Percentiles rank a stretch among this genome's conserved stretches.
Evolutionary conservation across 1,140 invertebrate species (phyloP).

Genomic region (Neocloeon triangulifer): DNA sequence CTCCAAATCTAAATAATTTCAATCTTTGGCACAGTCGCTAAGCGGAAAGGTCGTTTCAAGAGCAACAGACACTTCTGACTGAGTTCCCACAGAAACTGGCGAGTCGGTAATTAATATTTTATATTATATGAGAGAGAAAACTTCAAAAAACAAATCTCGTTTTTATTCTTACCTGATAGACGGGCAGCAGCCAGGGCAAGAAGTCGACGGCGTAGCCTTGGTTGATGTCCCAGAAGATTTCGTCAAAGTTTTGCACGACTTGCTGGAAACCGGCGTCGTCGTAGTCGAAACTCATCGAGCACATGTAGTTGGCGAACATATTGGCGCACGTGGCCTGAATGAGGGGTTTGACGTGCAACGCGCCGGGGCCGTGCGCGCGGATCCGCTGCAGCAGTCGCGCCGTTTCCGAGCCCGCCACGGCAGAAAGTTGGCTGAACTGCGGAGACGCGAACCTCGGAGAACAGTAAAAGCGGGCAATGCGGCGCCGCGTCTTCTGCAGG

Average conservation of each 20-base stretch:
- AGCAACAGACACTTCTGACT: no score
- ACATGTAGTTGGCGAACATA: slow-evolving; percentile 69
- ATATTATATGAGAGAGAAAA: no score
- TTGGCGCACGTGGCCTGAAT: slow-evolving; percentile 50
- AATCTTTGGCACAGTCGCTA: no score
- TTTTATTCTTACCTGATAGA: slow-evolving; percentile 37
- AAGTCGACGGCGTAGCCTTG: slow-evolving; percentile 73
- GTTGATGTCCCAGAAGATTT: slow-evolving; percentile 77
- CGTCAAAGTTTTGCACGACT: slow-evolving; percentile 51
- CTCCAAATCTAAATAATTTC: no score
- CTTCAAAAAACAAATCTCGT: no score
- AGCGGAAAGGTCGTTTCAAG: no score
- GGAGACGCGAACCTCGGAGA: slow-evolving; percentile 47
- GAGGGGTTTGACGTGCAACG: slow-evolving; percentile 28
- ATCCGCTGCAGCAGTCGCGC: slow-evolving; percentile 13
- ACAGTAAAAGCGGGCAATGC: slow-evolving; percentile 50
- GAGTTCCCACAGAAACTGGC: no score
- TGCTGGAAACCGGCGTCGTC: slow-evolving; percentile 36
- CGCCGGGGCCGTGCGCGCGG: slow-evolving; percentile 11
- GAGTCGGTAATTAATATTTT: no score
- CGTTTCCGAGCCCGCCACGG: slow-evolving; percentile 10
- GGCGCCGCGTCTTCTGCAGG: slow-evolving; percentile 50
- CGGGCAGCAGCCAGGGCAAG: slow-evolving; percentile 54
- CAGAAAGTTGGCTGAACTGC: slow-evolving; percentile 26
- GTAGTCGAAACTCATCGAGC: slow-evolving; percentile 42